These are phyloP conservation scores for Calliopum simillimum DNA, from an alignment of 2,888 invertebrate genomes.

Conservation along the genomic window DNA sequence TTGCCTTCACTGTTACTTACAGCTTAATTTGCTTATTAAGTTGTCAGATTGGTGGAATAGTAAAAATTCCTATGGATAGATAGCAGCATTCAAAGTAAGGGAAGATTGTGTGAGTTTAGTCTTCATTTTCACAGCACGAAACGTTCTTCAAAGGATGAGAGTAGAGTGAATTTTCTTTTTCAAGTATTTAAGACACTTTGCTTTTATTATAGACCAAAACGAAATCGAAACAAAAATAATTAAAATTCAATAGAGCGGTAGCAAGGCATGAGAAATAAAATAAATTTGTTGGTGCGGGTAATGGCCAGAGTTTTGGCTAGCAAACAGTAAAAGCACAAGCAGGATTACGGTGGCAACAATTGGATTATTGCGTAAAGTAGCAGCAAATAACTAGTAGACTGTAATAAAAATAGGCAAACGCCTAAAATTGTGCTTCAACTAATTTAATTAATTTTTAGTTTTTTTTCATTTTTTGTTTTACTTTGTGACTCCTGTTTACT, in stretches of 20 bases:
- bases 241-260: slow-evolving; percentile 16
- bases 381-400: background rate
- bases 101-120: too few relatives aligned
- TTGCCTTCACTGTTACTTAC: background rate
- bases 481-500: background rate
- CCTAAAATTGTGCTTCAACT: slow-evolving; percentile 7
- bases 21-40: slow-evolving; percentile 27
- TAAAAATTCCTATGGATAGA: background rate
- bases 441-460: slow-evolving; percentile 24
- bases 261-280: too few relatives aligned
- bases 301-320: background rate
- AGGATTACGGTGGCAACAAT: slow-evolving; percentile 12
- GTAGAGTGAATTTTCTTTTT: background rate
- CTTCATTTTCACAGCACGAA: too few relatives aligned
- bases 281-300: too few relatives aligned
- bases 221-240: slow-evolving; percentile 24
- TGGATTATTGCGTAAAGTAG: background rate
- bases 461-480: background rate
- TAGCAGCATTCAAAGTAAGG: too few relatives aligned
- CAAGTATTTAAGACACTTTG: background rate
- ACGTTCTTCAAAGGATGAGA: background rate
- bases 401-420: background rate
- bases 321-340: background rate
- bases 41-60: background rate
- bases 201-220: background rate